Percentiles rank a stretch among this genome's conserved stretches.
phyloP scores from a whole-genome alignment of 2,888 invertebrate genomes.

The Drosophila anomalata region DNA sequence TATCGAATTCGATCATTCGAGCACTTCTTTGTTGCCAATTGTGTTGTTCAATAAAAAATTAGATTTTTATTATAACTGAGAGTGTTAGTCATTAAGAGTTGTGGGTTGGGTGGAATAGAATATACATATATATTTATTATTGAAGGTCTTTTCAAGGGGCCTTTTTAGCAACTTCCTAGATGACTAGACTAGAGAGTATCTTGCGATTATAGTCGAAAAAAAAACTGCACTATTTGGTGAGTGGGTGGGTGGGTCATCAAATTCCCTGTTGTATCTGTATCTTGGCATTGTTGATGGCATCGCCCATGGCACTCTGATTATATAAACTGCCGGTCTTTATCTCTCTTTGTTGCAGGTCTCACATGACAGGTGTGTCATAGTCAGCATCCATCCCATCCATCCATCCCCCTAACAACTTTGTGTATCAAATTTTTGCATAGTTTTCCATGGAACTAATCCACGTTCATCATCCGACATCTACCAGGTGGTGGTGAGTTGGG shows the following conservation, averaged over 20 bases:
- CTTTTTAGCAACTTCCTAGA: background rate
- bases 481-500: no score
- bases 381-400: slow-evolving; percentile 16
- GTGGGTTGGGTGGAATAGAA: slow-evolving; percentile 3
- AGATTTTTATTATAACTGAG: slow-evolving; percentile 2
- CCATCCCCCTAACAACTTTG: slow-evolving; percentile 38
- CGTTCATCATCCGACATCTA: slow-evolving; percentile 20
- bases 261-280: slow-evolving; percentile 13
- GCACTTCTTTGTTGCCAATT: slow-evolving; percentile 25
- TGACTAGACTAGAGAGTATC: no score
- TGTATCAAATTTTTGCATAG: slow-evolving; percentile 59
- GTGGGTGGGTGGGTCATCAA: slow-evolving; percentile 5
- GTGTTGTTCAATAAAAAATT: slow-evolving; percentile 15
- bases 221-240: background rate
- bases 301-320: slow-evolving; percentile 23
- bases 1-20: slow-evolving; percentile 34
- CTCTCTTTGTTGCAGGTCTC: slow-evolving; percentile 28
- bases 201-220: background rate
- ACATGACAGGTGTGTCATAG: slow-evolving; percentile 41
- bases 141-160: background rate
- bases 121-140: background rate
- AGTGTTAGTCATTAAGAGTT: slow-evolving; percentile 16
- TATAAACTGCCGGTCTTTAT: slow-evolving; percentile 29
- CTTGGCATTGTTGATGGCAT: slow-evolving; percentile 21
- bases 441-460: slow-evolving; percentile 58